Evolutionary conservation across 92 coral and sea anemone species (phyloP).

Genomic region (Porites cylindrica): DNA sequence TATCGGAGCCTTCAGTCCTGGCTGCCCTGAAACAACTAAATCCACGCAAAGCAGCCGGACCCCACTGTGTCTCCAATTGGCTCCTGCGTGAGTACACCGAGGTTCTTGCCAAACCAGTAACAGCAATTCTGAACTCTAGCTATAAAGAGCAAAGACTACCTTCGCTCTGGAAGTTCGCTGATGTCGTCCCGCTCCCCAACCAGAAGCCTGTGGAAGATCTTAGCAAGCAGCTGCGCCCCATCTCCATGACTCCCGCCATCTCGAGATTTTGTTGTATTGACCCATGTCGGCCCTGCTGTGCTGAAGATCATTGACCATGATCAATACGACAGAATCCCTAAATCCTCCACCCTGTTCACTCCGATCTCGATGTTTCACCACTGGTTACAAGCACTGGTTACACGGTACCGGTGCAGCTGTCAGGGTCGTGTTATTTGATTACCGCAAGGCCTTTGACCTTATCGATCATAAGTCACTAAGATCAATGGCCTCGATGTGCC

Average conservation of each 20-base stretch:
- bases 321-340: constrained; percentile 19
- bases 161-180: constrained; percentile 40
- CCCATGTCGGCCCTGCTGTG: neutral
- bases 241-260: constrained; percentile 53
- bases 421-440: neutral
- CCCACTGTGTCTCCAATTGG: too few relatives aligned
- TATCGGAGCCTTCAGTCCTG: constrained; percentile 10
- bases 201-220: constrained; percentile 53
- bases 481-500: neutral
- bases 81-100: constrained; percentile 28
- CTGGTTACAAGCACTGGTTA: neutral
- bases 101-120: constrained; percentile 39
- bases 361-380: too few relatives aligned
- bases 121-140: constrained; percentile 46
- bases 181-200: neutral
- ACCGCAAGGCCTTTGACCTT: neutral
- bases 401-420: constrained; percentile 35
- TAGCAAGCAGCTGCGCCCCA: constrained; percentile 52
- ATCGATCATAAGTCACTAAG: constrained; percentile 20
- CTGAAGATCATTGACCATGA: constrained; percentile 16
- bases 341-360: too few relatives aligned
- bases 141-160: constrained; percentile 39
- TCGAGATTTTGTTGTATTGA: constrained; percentile 12
- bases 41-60: constrained; percentile 55
- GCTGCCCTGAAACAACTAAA: constrained; percentile 1